Evolutionary conservation across 2,888 invertebrate species (phyloP).

Genomic region (Heliconius aoede): DNA sequence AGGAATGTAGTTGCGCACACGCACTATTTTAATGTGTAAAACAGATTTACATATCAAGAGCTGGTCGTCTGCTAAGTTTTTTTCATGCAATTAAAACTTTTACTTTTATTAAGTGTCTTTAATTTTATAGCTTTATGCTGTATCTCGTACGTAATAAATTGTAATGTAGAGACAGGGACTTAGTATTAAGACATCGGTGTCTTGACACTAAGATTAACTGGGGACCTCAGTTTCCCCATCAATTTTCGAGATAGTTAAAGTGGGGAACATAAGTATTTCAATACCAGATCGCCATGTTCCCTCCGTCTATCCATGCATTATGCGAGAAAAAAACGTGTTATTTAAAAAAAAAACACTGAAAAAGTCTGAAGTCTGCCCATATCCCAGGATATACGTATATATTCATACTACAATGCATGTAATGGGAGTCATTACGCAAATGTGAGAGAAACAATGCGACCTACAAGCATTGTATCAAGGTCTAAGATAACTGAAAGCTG

Average conservation of each 20-base stretch:
- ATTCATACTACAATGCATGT: conserved; percentile 46
- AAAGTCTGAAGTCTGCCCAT: conserved; percentile 24
- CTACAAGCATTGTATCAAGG: conserved; percentile 38
- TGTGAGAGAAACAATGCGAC: conserved; percentile 50
- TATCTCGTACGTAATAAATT: too few relatives aligned
- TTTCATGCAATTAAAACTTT: neutral
- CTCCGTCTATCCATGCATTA: too few relatives aligned
- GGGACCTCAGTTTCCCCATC: neutral
- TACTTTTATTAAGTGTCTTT: neutral
- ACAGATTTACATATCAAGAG: conserved; percentile 12
- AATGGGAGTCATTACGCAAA: conserved; percentile 54
- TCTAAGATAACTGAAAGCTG: conserved; percentile 37
- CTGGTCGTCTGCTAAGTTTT: neutral
- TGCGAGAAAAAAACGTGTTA: too few relatives aligned
- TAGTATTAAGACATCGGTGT: neutral
- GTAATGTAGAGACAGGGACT: neutral
- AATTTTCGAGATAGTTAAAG: too few relatives aligned
- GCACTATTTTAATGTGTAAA: conserved; percentile 4
- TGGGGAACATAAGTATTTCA: too few relatives aligned
- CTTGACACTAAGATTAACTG: too few relatives aligned
- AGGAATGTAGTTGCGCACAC: conserved; percentile 11
- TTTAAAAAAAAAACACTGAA: too few relatives aligned
- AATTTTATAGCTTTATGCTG: neutral
- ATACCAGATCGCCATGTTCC: too few relatives aligned
- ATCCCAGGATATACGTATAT: neutral